A percentile compares a stretch with the other conserved stretches of the same genome.
These are phyloP conservation scores for Pseudopleuronectes americanus DNA, from an alignment of 2,797 vertebrate genomes.

Conservation along the genomic window DNA sequence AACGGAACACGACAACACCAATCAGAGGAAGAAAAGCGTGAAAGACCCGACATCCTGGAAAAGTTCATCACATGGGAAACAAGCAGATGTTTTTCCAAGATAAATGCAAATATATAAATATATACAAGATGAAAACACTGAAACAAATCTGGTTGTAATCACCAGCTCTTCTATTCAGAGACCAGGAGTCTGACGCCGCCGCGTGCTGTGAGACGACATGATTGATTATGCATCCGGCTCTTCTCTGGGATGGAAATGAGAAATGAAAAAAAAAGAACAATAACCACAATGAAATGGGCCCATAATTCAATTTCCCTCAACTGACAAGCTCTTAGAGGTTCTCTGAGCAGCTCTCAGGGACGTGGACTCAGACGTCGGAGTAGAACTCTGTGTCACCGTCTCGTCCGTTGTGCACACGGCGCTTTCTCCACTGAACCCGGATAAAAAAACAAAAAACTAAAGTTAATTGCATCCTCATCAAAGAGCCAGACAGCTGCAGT, in stretches of 20 bases:
- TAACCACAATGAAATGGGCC: constrained; percentile 55
- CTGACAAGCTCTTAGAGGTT: constrained; percentile 56
- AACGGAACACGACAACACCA: no score
- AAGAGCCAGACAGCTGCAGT: constrained; percentile 47
- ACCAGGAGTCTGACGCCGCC: not conserved
- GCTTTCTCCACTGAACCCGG: constrained; percentile 7
- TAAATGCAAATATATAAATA: not conserved
- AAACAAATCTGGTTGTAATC: not conserved
- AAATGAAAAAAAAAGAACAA: constrained; percentile 30
- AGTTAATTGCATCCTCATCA: constrained; percentile 65
- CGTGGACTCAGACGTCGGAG: constrained; percentile 17
- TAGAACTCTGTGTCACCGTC: not conserved
- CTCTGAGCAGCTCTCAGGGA: constrained; percentile 25
- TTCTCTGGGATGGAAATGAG: constrained; percentile 16
- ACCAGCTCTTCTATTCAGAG: not conserved
- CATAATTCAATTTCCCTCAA: constrained; percentile 67
- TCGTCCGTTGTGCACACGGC: not conserved
- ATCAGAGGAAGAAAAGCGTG: no score
- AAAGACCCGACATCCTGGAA: no score
- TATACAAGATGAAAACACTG: not conserved
- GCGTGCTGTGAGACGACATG: not conserved
- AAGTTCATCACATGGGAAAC: no score
- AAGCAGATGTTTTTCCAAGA: not conserved
- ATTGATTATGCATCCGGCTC: constrained; percentile 18
- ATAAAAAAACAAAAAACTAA: constrained; percentile 17